Base-by-base conservation (phyloP, 2,797 vertebrate species). In the Sparidentex hasta region DNA sequence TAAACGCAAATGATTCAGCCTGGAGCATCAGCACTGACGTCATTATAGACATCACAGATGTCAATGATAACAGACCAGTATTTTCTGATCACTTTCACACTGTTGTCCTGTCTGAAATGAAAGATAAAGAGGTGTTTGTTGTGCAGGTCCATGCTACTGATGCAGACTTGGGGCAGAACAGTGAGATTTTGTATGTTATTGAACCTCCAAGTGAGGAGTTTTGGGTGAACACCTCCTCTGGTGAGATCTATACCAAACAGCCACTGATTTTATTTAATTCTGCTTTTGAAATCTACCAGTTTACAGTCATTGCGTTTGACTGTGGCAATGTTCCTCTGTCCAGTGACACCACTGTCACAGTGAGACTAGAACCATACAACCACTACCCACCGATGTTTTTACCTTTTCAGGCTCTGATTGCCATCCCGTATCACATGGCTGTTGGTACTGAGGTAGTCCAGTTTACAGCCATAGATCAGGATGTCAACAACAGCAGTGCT, bases 11-110 rank as follows among this genome's bases (percentile, higher is more conserved):
- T 56, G 94, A 96, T 89, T 96, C 95, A 38, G 93, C 91, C 2
- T 96, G 95, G 96, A 95, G 90, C 72, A 80, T 95, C 48, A 95
- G 92, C 86, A 95, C 95, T 11, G 93, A 95, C 0, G 89, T 96
- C 61, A 95, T 82, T 25, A 84, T 96, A 43, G 11, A 92, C 20
- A 77, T 96, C 59, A 80, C 72, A 77, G 95, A 96, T 47, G 47
- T 94, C 14, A 96, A 96, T 41, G 95, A 96, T 80, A 96, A 96
- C 11, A 56, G 29, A 17, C 96, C 96, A 2, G 65, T 92, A 14
- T 96, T 96, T 88, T 86, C 79, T 29, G 70, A 93, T 78, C 11
- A 57, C 29, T 71, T 68, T 17, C 95, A 95, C 70, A 81, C 54
- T 0, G 13, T 72, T 47, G 81, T 82, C 20, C 74, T 95, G 25